Evolutionary conservation across 2,888 invertebrate species (phyloP), one percentile per base, ranked within the genome.

Genomic region (Teinopalpus imperialis): DNA sequence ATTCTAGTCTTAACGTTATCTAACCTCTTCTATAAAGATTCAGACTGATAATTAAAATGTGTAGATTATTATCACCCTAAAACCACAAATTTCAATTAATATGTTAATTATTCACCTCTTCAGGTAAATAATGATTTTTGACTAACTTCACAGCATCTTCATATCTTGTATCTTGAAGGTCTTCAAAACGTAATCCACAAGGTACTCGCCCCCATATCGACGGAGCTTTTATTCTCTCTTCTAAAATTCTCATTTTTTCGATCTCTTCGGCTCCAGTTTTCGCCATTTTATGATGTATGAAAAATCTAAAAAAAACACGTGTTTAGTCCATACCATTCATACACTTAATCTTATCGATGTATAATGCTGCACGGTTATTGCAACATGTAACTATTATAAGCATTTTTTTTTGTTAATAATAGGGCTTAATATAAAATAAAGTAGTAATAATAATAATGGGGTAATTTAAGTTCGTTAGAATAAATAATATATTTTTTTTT

Each of bases 221-320:
- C 0, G 89, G 89, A 0, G 89, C 89, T 42, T 79, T 86, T 20
- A 89, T 89, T 10, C 89, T 65, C 5, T 81, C 81, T 52, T 89
- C 89, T 3, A 89, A 50, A 0, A 65, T 53, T 36, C 77, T 81
- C 69, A 88, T 85, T 54, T 81, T 86, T 31, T 78, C 79, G 3
- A 86, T 68, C 35, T 78, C 69, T 12, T 74, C 69, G 51, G 79
- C 81, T 1, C 32, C 31, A 20, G 56, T 66, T 36, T 54, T 70
- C 5, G 80, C 71, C 85, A 85, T 81, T 41, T 34, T 24, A n/a
- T 23, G 2, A 6, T 31, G 5, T 18, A 8, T 3, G 1, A 7
- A 2, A 30, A 14, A n/a, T 30, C 30, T 30, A 10, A 7, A 13
- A 7, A 4, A 29, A 29, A n/a, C n/a, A n/a, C n/a, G n/a, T n/a